Percentiles rank a stretch among this genome's conserved stretches.
Conservation (phyloP, 1,140 invertebrate genomes). For the Matsumurasca onukii region DNA sequence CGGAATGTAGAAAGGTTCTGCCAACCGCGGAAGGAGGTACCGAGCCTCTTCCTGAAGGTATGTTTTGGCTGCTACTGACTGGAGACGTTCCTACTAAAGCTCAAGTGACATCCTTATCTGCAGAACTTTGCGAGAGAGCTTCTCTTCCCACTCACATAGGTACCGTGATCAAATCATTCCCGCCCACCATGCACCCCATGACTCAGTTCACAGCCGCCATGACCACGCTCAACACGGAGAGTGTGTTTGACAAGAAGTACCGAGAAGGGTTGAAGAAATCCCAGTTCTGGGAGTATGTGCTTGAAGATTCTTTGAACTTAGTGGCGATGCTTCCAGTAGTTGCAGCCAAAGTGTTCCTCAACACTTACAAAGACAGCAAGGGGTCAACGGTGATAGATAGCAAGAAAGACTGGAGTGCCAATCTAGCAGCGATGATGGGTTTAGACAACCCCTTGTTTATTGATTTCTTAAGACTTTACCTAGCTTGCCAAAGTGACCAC, state of each 20-base stretch:
- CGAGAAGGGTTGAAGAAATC: background rate
- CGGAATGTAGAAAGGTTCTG: slow-evolving; percentile 87
- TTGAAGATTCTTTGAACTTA: background rate
- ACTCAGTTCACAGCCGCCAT: slow-evolving; percentile 92
- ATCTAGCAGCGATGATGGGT: background rate
- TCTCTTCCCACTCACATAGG: slow-evolving; percentile 90
- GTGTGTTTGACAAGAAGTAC: background rate
- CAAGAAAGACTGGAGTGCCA: background rate
- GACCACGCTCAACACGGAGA: slow-evolving; percentile 87
- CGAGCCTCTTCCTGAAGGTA: slow-evolving; percentile 90
- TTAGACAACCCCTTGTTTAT: background rate
- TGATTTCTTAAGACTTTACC: slow-evolving; percentile 40
- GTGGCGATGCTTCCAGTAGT: background rate
- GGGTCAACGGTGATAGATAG: background rate
- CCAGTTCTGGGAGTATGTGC: background rate
- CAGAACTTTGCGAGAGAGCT: slow-evolving; percentile 88
- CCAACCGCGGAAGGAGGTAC: slow-evolving; percentile 82
- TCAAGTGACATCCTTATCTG: slow-evolving; percentile 78
- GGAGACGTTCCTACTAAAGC: slow-evolving; percentile 85
- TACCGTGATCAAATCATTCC: slow-evolving; percentile 94
- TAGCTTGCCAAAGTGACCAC: slow-evolving; percentile 95
- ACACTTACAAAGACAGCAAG: background rate
- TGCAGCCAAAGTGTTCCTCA: background rate
- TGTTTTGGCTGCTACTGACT: slow-evolving; percentile 93
- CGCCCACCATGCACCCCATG: slow-evolving; percentile 89